phyloP scores from a whole-genome alignment of 2,113 vertebrate species.

The Toxotes jaculatrix region DNA sequence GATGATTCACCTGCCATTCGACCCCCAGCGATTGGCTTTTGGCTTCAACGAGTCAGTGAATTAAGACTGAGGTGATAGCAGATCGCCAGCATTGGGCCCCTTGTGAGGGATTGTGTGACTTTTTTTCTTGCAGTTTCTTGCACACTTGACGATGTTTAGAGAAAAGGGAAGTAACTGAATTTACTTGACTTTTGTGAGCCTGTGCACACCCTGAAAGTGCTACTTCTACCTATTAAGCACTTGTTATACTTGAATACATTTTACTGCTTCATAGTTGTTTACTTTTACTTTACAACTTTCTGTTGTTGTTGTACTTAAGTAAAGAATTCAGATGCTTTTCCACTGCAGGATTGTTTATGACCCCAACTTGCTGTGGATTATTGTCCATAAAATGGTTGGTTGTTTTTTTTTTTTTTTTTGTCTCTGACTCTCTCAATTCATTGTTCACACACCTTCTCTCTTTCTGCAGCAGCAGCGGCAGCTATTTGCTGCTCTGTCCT shows the following conservation, averaged over 20 bases:
- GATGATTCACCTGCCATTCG: conserved; percentile 50
- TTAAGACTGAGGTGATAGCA: conserved; percentile 47
- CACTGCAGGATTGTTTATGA: conserved; percentile 41
- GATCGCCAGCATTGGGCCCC: conserved; percentile 28
- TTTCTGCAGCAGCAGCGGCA: conserved; percentile 38
- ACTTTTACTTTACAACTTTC: conserved; percentile 20
- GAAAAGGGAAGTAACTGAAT: neutral
- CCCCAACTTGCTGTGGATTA: conserved; percentile 39
- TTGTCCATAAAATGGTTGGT: conserved; percentile 56
- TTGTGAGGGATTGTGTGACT: neutral
- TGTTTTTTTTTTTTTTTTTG: conserved; percentile 14
- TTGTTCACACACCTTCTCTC: conserved; percentile 34
- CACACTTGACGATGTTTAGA: neutral
- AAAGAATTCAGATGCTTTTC: conserved; percentile 25
- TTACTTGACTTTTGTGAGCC: neutral
- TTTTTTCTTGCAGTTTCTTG: neutral
- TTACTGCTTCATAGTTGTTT: conserved; percentile 29
- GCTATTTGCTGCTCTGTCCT: conserved; percentile 58
- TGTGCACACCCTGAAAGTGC: neutral
- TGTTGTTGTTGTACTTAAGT: conserved; percentile 9
- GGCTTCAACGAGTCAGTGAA: conserved; percentile 54
- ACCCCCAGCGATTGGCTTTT: conserved; percentile 43
- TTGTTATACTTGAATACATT: conserved; percentile 11
- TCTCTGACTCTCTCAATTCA: conserved; percentile 37
- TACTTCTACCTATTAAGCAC: neutral